Base-by-base conservation (phyloP, 2,888 invertebrate genomes). In the Synanthedon vespiformis region DNA sequence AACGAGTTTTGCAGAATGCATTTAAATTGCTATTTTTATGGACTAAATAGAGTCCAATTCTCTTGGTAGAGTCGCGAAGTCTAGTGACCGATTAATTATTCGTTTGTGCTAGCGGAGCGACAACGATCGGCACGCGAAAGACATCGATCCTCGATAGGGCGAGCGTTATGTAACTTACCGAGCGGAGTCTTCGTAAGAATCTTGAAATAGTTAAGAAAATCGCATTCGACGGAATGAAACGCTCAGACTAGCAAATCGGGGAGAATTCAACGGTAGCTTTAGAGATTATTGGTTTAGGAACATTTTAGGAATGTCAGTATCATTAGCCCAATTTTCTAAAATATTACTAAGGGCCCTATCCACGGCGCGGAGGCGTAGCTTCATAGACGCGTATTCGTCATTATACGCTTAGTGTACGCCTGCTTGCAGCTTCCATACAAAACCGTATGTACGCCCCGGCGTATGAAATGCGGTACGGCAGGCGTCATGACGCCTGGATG, bases 11-110 rank as follows among this genome's bases (percentile, higher is more conserved):
- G 10, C 34, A 10, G 10, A 34, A 34, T 34, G 34, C 34, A 34
- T 34, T 34, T 34, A 10, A 34, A 34, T 10, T 34, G 34, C 34
- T 34, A 34, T 34, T 34, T 22, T 34, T 34, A 34, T 34, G 10
- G 34, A 44, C 44, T 14, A 48, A 48, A 48, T 13, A 48, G 5
- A 14, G 16, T 22, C 16, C 48, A 48, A 22, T 48, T 48, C 48
- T 48, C 12, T 48, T 22, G 4, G 8, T 18, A 48, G 22, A 16
- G 11, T 16, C 18, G 22, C 16, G 64, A 67, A 67, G 65, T 61
- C 65, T 71, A 72, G 77, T 77, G 77, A 78, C 74, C 80, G 78
- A 80, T 85, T 82, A 85, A 86, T 85, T 83, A 85, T 84, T 83
- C 79, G 75, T 79, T 74, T 70, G 67, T 61, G 62, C 67, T 64